phyloP scores from a whole-genome alignment of 2,888 invertebrate species.

The Dioctria linearis region DNA sequence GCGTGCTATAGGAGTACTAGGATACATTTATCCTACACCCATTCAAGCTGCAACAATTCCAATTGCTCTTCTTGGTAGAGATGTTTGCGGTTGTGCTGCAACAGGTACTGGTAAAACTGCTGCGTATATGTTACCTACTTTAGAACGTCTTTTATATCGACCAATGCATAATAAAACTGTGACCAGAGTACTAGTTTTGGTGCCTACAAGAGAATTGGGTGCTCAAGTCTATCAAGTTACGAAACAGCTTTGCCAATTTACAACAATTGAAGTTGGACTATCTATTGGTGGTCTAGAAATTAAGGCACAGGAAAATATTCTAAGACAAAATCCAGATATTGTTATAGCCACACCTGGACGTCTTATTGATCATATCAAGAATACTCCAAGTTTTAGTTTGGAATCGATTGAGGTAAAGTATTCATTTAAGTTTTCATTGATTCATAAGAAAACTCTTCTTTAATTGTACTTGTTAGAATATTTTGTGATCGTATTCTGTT shows the following conservation, averaged over 20 bases:
- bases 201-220: constrained; percentile 97
- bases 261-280: constrained; percentile 84
- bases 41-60: constrained; percentile 98
- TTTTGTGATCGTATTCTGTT: not conserved
- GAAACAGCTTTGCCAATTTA: constrained; percentile 90
- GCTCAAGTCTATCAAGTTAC: constrained; percentile 98
- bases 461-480: no score
- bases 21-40: constrained; percentile 95
- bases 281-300: constrained; percentile 92
- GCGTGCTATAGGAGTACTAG: constrained; percentile 90
- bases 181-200: constrained; percentile 91
- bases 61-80: constrained; percentile 90
- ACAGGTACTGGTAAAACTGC: constrained; percentile 99
- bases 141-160: constrained; percentile 93
- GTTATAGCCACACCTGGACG: constrained; percentile 99
- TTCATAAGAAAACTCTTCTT: no score
- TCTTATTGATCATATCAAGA: constrained; percentile 96
- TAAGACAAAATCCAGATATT: constrained; percentile 93
- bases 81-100: constrained; percentile 98
- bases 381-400: constrained; percentile 92
- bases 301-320: constrained; percentile 84
- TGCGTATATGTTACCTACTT: constrained; percentile 97
- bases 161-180: constrained; percentile 79
- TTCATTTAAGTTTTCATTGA: not conserved
- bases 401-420: constrained; percentile 87